A percentile compares a stretch with the other conserved stretches of the same genome.
Conservation (phyloP, 1,140 invertebrate genomes). For the Battus philenor region DNA sequence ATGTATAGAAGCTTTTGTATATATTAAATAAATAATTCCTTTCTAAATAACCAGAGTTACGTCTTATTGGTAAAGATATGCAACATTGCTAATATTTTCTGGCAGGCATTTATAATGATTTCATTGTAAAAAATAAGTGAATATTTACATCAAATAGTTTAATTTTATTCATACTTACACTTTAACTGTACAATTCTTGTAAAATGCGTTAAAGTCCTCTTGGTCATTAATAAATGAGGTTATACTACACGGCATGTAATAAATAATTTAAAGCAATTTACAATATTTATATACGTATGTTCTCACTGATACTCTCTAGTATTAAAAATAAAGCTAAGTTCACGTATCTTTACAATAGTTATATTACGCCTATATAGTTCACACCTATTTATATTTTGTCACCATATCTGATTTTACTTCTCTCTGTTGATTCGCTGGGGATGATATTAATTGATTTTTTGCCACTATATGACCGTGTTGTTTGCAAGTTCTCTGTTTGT, state of each 20-base stretch:
- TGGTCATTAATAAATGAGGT: slow-evolving; percentile 29
- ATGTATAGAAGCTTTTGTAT: no score
- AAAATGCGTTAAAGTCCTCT: slow-evolving; percentile 60
- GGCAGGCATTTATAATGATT: no score
- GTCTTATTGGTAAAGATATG: no score
- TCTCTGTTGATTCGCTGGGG: slow-evolving; percentile 20
- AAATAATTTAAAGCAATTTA: slow-evolving; percentile 18
- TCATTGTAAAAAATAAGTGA: no score
- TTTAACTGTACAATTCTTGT: slow-evolving; percentile 41
- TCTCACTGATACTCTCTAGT: slow-evolving; percentile 2
- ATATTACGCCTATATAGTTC: slow-evolving; percentile 27
- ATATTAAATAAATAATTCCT: no score
- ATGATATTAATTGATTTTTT: slow-evolving; percentile 16
- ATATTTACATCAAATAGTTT: no score
- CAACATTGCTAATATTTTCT: no score
- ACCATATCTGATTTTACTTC: slow-evolving; percentile 58
- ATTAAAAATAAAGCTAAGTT: slow-evolving; percentile 26
- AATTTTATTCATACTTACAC: slow-evolving; percentile 32
- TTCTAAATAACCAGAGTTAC: no score
- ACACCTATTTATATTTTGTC: slow-evolving; percentile 54
- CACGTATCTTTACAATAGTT: slow-evolving; percentile 28
- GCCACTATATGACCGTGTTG: slow-evolving; percentile 13
- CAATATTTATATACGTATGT: no score
- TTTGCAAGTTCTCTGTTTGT: slow-evolving; percentile 11
- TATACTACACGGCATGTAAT: slow-evolving; percentile 17